phyloP scores from a whole-genome alignment of 2,888 invertebrate species.

The Isoperla grammatica region DNA sequence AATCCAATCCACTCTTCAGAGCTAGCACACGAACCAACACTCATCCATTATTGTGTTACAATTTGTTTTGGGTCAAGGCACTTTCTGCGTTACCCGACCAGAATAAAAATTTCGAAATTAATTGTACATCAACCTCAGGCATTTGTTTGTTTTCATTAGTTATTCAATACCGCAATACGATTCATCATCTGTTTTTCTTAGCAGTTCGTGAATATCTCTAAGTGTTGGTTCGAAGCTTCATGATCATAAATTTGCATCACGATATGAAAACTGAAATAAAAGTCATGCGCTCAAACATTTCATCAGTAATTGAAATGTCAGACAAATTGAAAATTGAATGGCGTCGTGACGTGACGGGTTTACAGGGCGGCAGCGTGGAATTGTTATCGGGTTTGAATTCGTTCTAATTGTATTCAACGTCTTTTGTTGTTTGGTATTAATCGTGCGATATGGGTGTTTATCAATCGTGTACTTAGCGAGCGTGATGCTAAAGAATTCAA shows the following conservation, averaged over 20 bases:
- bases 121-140: no score
- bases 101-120: no score
- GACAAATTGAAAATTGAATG: constrained; percentile 13
- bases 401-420: not conserved
- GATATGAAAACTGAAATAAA: constrained; percentile 12
- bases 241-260: constrained; percentile 16
- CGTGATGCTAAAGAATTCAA: not conserved
- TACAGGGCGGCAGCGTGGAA: not conserved
- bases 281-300: constrained; percentile 3
- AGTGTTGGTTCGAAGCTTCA: not conserved
- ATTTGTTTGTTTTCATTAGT: not conserved
- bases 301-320: constrained; percentile 19
- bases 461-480: not conserved
- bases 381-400: not conserved
- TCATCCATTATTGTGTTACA: no score
- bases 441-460: constrained; percentile 5
- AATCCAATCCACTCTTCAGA: no score
- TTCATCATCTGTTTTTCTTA: not conserved
- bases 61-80: no score
- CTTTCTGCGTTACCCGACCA: no score
- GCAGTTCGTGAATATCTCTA: not conserved
- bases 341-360: constrained; percentile 7
- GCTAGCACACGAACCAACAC: no score
- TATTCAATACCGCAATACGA: not conserved
- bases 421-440: not conserved